These are phyloP conservation scores for Phoenoteleia sp. DNA, from an alignment of 2,888 invertebrate genomes.

Conservation along the genomic window DNA sequence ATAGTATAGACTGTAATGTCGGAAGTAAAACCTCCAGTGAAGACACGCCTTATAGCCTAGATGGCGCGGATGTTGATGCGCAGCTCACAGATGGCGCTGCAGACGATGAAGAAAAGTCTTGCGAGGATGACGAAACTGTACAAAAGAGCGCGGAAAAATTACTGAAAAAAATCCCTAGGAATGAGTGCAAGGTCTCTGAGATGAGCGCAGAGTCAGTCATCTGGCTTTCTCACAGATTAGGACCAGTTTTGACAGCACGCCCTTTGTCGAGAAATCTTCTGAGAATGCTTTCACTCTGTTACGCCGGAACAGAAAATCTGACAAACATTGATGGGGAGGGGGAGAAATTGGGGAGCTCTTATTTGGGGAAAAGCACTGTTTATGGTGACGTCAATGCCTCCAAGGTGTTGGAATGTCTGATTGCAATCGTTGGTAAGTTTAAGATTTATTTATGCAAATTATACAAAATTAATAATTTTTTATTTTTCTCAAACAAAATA, in stretches of 20 bases:
- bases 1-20: constrained; percentile 89
- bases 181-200: constrained; percentile 91
- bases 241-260: constrained; percentile 97
- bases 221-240: constrained; percentile 97
- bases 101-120: constrained; percentile 60
- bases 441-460: not conserved
- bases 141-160: constrained; percentile 51
- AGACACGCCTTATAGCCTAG: constrained; percentile 77
- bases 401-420: constrained; percentile 96
- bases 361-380: constrained; percentile 90
- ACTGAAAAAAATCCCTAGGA: constrained; percentile 66
- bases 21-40: constrained; percentile 88
- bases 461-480: too few species aligned
- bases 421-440: constrained; percentile 89
- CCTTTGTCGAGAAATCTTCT: constrained; percentile 96
- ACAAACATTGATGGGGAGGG: constrained; percentile 85
- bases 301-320: constrained; percentile 94
- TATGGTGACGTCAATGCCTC: constrained; percentile 94
- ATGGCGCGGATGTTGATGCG: constrained; percentile 40
- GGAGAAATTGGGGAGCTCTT: constrained; percentile 87
- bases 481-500: too few species aligned
- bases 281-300: constrained; percentile 97
- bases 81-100: not conserved
- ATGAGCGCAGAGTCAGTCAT: constrained; percentile 95
- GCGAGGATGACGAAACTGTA: constrained; percentile 60